Evolutionary conservation across 1,140 invertebrate species (phyloP), one percentile per base, ranked within the genome.

Genomic region (Drosophila teissieri): DNA sequence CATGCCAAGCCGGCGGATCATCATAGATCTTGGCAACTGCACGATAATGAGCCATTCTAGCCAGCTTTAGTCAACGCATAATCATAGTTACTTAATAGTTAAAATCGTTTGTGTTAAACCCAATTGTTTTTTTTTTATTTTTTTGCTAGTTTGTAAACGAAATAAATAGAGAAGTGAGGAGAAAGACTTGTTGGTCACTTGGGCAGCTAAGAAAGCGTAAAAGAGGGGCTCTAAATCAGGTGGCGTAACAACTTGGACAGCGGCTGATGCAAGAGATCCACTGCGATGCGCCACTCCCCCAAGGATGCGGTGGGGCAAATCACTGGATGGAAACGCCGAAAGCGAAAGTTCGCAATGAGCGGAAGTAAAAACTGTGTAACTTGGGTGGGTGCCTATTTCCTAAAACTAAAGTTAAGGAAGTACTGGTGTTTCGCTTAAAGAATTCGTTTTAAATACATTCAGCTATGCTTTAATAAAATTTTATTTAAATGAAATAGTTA

Each of bases 121-220:
- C 5, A 24, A 19, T 19, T 19, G 19, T 19, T 19, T 19, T 37
- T 45, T 39, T 62, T 76, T 79, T 82, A n/a, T 69, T 69, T 62
- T 82, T 69, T 69, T 62, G 31, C 68, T 39, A 54, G 51, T 52
- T 22, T 44, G 61, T 65, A 67, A 67, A 34, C 12, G 7, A 49
- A 65, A 49, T 64, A 64, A 64, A 63, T 24, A 73, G 56, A 48
- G 49, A 73, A 46, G 42, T 36, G 34, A 42, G 36, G 27, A 31
- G 17, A 7, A 52, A 45, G 44, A 19, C 5, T 53, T 77, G 62
- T 56, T 56, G 80, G 77, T 57, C 49, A 73, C 60, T 85, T 74
- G 68, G 48, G 52, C 60, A 69, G 56, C 49, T 53, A 74, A 81
- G 78, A 85, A 85, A 85, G 81, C 81, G 81, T 80, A 61, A 85